Percentiles rank a stretch among this genome's conserved stretches.
Conservation (phyloP, 2,888 invertebrate genomes). For the Drosophila prostipennis region DNA sequence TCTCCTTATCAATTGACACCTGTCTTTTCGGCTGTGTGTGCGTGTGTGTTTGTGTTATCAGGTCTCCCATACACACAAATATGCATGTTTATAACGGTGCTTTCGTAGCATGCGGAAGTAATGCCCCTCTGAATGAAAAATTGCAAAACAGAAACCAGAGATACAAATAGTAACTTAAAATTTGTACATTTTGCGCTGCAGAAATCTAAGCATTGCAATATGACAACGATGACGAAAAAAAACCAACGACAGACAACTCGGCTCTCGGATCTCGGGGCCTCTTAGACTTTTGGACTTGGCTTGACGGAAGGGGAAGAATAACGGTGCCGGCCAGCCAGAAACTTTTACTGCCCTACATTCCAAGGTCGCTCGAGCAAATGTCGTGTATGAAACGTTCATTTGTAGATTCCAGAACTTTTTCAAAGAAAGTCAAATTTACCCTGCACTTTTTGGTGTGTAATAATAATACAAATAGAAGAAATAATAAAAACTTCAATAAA, state of each 20-base stretch:
- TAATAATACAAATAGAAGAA: too few relatives aligned
- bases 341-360: constrained; percentile 1
- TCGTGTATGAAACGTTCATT: too few relatives aligned
- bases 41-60: constrained; percentile 54
- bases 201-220: constrained; percentile 25
- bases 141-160: constrained; percentile 1
- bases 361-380: constrained; percentile 6
- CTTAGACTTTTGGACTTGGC: neutral
- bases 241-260: constrained; percentile 22
- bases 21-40: constrained; percentile 5
- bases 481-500: too few relatives aligned
- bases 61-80: constrained; percentile 6
- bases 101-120: constrained; percentile 62
- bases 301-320: constrained; percentile 1
- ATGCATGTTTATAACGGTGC: constrained; percentile 10
- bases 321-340: constrained; percentile 4
- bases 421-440: too few relatives aligned
- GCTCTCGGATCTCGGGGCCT: constrained; percentile 26
- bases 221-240: constrained; percentile 24
- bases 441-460: too few relatives aligned
- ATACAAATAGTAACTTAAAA: constrained; percentile 1
- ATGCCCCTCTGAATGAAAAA: constrained; percentile 16
- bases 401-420: too few relatives aligned
- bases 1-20: constrained; percentile 38
- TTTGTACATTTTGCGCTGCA: constrained; percentile 7